These are phyloP conservation scores for Bryconaethiops microstoma DNA, from an alignment of 2,797 vertebrate species.

Conservation along the genomic window DNA sequence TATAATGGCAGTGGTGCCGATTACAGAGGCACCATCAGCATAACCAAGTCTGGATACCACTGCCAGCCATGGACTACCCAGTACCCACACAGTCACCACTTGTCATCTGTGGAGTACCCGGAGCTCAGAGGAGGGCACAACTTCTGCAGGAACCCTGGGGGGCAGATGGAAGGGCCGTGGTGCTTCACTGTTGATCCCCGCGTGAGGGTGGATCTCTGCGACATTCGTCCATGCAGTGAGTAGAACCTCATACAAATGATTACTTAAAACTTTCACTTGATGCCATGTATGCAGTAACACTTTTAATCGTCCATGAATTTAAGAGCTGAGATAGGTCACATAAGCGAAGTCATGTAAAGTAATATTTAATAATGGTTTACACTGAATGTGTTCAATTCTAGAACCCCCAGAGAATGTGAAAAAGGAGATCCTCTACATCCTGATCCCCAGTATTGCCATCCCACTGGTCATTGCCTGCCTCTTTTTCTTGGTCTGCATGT, in stretches of 20 bases:
- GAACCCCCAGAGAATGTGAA: conserved; percentile 86
- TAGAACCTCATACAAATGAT: conserved; percentile 56
- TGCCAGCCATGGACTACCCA: conserved; percentile 92
- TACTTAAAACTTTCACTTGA: not conserved
- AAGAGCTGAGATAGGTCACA: not conserved
- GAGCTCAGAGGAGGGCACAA: conserved; percentile 91
- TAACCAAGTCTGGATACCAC: conserved; percentile 87
- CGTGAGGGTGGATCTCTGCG: conserved; percentile 90
- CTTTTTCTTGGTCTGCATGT: conserved; percentile 96
- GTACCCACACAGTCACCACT: conserved; percentile 88
- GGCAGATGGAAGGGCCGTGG: conserved; percentile 94
- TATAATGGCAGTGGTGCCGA: conserved; percentile 92
- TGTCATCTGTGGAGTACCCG: conserved; percentile 82
- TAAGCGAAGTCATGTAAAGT: not conserved
- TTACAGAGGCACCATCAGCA: conserved; percentile 86
- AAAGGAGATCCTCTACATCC: conserved; percentile 94
- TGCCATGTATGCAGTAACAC: not conserved
- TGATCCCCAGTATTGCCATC: conserved; percentile 93
- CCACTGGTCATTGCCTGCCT: conserved; percentile 92
- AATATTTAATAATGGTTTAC: not conserved
- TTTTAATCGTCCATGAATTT: not conserved
- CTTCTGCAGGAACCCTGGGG: conserved; percentile 94
- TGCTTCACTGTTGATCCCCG: conserved; percentile 95
- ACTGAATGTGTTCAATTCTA: conserved; percentile 56
- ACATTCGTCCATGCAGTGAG: conserved; percentile 93